phyloP scores from a whole-genome alignment of 2,113 vertebrate genomes.

The Calyptomena viridis region DNA sequence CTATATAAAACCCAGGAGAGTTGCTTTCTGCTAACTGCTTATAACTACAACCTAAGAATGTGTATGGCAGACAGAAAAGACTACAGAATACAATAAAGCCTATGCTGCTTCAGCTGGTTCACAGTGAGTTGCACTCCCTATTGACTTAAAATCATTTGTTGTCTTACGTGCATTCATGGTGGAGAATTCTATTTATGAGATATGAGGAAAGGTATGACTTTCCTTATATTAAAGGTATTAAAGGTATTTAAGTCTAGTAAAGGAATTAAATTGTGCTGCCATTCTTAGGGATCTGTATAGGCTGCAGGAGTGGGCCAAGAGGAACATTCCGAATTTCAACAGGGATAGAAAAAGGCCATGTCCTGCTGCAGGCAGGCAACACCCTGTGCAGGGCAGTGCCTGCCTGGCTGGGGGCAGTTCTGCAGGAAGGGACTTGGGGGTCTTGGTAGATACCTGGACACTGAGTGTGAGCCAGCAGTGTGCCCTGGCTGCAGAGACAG shows the following conservation, averaged over 20 bases:
- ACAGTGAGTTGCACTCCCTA: not conserved
- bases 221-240: too few relatives aligned
- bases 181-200: not conserved
- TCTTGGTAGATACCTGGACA: not conserved
- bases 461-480: not conserved
- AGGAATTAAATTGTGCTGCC: not conserved
- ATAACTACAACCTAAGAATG: not conserved
- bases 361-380: not conserved
- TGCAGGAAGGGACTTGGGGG: fast-evolving
- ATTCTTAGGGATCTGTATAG: not conserved
- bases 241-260: too few relatives aligned
- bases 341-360: not conserved
- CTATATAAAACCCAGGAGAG: not conserved
- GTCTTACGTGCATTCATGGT: not conserved
- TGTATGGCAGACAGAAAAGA: not conserved
- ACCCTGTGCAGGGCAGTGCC: not conserved
- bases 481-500: not conserved
- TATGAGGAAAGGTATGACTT: not conserved
- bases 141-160: not conserved
- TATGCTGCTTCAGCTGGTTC: not conserved
- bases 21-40: not conserved
- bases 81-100: not conserved
- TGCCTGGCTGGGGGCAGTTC: not conserved
- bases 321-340: not conserved
- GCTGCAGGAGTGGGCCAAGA: not conserved